phyloP scores from a whole-genome alignment of 2,797 vertebrate species.

The Falco rusticolus region DNA sequence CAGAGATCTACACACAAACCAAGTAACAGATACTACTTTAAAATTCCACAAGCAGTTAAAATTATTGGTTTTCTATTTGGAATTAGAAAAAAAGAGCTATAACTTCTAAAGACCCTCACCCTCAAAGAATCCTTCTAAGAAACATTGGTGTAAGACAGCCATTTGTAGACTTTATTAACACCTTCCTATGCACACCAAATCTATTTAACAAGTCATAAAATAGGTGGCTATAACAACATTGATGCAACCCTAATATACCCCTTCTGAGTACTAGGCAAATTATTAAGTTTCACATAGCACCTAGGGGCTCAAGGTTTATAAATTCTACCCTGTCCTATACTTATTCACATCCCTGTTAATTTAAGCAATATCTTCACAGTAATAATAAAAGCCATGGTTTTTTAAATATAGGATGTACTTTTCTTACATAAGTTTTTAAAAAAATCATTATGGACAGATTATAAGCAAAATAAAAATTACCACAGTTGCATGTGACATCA shows the following conservation, averaged over 20 bases:
- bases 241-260: background rate
- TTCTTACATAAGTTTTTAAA: background rate
- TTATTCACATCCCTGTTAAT: background rate
- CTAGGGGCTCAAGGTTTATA: background rate
- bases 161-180: background rate
- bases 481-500: rapidly evolving
- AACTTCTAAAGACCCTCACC: background rate
- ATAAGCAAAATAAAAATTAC: background rate
- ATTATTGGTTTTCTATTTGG: background rate
- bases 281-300: background rate
- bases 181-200: background rate
- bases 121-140: background rate
- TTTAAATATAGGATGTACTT: background rate
- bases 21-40: background rate
- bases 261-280: background rate
- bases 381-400: background rate
- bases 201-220: background rate
- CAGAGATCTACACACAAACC: background rate
- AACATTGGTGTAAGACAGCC: background rate
- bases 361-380: background rate
- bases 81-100: background rate
- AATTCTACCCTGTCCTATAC: background rate
- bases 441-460: background rate
- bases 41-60: background rate
- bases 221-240: background rate